A percentile compares a stretch with the other conserved stretches of the same genome.
These are phyloP conservation scores for Linyphia triangularis DNA, from an alignment of 2,888 invertebrate genomes.

Conservation along the genomic window DNA sequence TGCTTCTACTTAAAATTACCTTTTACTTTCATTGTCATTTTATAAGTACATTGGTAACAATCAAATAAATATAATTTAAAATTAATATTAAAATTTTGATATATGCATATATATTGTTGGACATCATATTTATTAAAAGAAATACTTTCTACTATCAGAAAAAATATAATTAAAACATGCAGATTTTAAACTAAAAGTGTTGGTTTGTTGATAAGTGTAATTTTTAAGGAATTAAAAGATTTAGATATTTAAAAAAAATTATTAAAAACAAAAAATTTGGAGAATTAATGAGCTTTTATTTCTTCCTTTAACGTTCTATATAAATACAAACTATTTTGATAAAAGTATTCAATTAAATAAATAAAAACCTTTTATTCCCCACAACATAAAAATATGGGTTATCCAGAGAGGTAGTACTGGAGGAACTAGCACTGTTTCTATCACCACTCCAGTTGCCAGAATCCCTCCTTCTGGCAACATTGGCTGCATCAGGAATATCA, in stretches of 20 bases:
- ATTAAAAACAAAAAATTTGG: too few species aligned
- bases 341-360: background rate
- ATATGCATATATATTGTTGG: too few species aligned
- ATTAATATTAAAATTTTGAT: too few species aligned
- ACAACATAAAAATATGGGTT: conserved; percentile 91
- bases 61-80: background rate
- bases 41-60: background rate
- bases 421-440: conserved; percentile 94
- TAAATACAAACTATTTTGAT: background rate
- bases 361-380: conserved; percentile 84
- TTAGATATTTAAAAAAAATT: too few species aligned
- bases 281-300: too few species aligned
- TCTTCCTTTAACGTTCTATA: too few species aligned
- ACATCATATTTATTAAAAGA: too few species aligned
- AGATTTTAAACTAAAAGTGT: too few species aligned
- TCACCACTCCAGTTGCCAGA: conserved; percentile 96
- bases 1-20: background rate
- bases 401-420: conserved; percentile 94
- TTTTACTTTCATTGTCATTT: background rate
- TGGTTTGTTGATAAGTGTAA: too few species aligned
- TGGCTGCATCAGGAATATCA: conserved; percentile 87
- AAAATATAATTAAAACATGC: too few species aligned
- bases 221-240: too few species aligned
- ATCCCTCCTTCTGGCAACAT: conserved; percentile 86
- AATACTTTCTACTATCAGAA: too few species aligned